phyloP scores from a whole-genome alignment of 1,140 invertebrate species.

The Drosophila ironensis region DNA sequence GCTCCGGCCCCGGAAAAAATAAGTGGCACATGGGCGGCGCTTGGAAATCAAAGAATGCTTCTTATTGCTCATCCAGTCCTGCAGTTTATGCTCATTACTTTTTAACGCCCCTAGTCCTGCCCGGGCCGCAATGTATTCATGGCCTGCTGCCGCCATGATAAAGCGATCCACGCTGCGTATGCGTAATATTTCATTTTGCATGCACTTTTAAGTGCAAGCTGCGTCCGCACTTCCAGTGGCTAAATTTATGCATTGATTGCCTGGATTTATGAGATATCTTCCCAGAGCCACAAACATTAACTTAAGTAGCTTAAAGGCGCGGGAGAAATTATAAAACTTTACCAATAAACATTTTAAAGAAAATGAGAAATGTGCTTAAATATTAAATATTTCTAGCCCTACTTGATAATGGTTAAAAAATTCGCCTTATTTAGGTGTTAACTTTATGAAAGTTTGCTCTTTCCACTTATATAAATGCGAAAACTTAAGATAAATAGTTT shows the following conservation, averaged over 20 bases:
- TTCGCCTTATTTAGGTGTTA: too few relatives aligned
- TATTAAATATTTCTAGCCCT: too few relatives aligned
- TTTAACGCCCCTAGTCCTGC: conserved; percentile 36
- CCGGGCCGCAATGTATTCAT: conserved; percentile 31
- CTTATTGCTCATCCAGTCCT: conserved; percentile 35
- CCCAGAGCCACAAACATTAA: conserved; percentile 15
- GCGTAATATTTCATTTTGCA: conserved; percentile 64
- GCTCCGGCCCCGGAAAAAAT: not conserved
- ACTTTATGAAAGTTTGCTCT: too few relatives aligned
- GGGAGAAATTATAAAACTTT: too few relatives aligned
- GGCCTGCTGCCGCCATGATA: conserved; percentile 39
- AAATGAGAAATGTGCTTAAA: too few relatives aligned
- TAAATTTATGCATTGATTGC: conserved; percentile 72
- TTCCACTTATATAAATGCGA: too few relatives aligned
- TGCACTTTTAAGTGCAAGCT: conserved; percentile 47
- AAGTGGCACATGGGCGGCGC: conserved; percentile 43
- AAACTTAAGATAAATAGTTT: too few relatives aligned
- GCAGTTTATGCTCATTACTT: conserved; percentile 62
- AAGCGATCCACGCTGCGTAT: conserved; percentile 56
- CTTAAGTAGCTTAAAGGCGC: too few relatives aligned
- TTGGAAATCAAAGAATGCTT: conserved; percentile 48
- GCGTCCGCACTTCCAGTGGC: conserved; percentile 1
- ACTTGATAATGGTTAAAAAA: too few relatives aligned
- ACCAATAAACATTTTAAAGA: too few relatives aligned
- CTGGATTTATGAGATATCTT: conserved; percentile 50